These are phyloP conservation scores for Scaptomyza graminum DNA, from an alignment of 1,140 invertebrate species.

Conservation along the genomic window DNA sequence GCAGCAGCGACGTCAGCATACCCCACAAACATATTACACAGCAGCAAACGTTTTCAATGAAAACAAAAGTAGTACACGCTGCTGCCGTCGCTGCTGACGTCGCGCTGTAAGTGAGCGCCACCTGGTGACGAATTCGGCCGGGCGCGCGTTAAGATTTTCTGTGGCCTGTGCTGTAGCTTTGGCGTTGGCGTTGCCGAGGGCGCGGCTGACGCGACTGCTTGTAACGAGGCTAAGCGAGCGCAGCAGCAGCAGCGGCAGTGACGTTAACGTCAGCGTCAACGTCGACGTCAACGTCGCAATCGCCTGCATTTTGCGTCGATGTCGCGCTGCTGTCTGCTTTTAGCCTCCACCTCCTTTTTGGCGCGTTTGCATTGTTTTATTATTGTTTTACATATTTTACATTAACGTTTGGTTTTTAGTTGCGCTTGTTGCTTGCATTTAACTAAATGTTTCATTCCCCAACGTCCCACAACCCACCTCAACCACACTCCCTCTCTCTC, in stretches of 20 bases:
- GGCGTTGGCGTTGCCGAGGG: slow-evolving; percentile 64
- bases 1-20: slow-evolving; percentile 52
- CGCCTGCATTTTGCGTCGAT: slow-evolving; percentile 65
- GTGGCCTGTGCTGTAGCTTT: slow-evolving; percentile 38
- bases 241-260: slow-evolving; percentile 30
- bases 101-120: slow-evolving; percentile 70
- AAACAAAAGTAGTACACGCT: slow-evolving; percentile 80
- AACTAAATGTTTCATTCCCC: slow-evolving; percentile 28
- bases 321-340: slow-evolving; percentile 71
- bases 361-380: slow-evolving; percentile 72
- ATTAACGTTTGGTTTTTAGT: slow-evolving; percentile 27
- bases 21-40: slow-evolving; percentile 79
- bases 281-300: slow-evolving; percentile 32
- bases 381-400: slow-evolving; percentile 61
- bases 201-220: slow-evolving; percentile 59
- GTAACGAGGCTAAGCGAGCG: slow-evolving; percentile 77
- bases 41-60: slow-evolving; percentile 82
- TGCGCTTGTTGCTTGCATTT: slow-evolving; percentile 20
- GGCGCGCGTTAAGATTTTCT: slow-evolving; percentile 60
- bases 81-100: slow-evolving; percentile 29
- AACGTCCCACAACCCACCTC: background rate
- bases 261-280: slow-evolving; percentile 42
- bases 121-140: slow-evolving; percentile 71
- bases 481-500: background rate
- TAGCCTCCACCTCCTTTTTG: slow-evolving; percentile 79